Evolutionary conservation across 2,113 vertebrate genomes (phyloP).

Genomic region (Clarias magur): DNA sequence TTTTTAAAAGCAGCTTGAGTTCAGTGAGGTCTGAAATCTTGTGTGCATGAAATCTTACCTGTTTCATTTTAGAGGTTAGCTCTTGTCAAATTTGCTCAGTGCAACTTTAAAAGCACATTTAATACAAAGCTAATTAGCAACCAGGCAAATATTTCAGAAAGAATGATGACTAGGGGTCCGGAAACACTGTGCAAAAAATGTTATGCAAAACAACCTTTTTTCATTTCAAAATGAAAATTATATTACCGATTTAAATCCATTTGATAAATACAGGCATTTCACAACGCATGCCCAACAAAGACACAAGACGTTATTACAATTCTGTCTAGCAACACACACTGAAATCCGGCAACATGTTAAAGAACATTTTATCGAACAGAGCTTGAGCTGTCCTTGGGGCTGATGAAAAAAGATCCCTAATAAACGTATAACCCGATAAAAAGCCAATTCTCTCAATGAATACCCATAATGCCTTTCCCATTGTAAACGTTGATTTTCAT

Average conservation of each 20-base stretch:
- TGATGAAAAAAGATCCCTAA: slow-evolving; percentile 17
- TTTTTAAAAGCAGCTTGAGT: neutral
- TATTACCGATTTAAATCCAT: slow-evolving; percentile 69
- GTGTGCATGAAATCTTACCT: neutral
- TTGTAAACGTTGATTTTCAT: slow-evolving; percentile 23
- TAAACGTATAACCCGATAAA: neutral
- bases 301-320: slow-evolving; percentile 58
- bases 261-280: slow-evolving; percentile 77
- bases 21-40: neutral
- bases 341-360: slow-evolving; percentile 49
- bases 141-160: neutral
- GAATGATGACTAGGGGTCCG: neutral
- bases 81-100: neutral
- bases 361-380: slow-evolving; percentile 30
- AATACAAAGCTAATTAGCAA: neutral
- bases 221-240: slow-evolving; percentile 70
- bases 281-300: slow-evolving; percentile 66
- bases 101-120: neutral
- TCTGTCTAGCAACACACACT: slow-evolving; percentile 56
- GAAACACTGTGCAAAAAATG: neutral
- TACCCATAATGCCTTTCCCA: neutral
- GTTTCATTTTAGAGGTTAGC: neutral
- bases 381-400: slow-evolving; percentile 1
- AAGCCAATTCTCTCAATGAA: slow-evolving; percentile 16
- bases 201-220: slow-evolving; percentile 46